Base-by-base conservation (phyloP, 1,140 invertebrate genomes). In the Trichoplusia ni region DNA sequence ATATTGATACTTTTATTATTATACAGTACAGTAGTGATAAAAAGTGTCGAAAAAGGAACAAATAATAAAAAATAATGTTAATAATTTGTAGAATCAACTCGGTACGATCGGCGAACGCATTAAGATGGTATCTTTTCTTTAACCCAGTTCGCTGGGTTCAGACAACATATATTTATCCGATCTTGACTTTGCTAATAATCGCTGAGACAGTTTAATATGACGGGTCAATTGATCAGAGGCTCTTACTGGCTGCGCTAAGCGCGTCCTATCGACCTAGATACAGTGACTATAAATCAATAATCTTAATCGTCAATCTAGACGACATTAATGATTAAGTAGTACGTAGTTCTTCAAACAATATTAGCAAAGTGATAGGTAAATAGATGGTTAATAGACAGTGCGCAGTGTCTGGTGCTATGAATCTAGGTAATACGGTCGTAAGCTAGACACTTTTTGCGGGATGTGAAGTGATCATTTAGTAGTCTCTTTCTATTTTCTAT, bases 181-280 rank as follows among this genome's bases (percentile, higher is more conserved):
- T 65, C 63, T 65, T 65, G 47, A 66, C 56, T 66, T 58, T 59
- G 63, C 42, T 60, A 66, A 59, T 64, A 56, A 65, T 60, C 46
- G 49, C 54, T 53, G 14, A 38, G 46, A 38, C 56, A 38, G 37
- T 59, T 65, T 38, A 44, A 37, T 53, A 61, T 42, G 56, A 54
- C 54, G 37, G 64, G 56, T 66, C 56, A 66, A 66, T 66, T 60
- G 37, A 66, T 65, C 63, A 65, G 44, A 7, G 21, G 63, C 35
- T 65, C 53, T 49, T 9, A 51, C 31, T 59, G 33, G 42, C 46
- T 40, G 33, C 46, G 42, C 27, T 47, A 37, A 23, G 56, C 35
- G 16, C 19, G 14, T 59, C 29, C 19, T 46, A 33, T 47, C 31
- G 40, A 60, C 56, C 56, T 60, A 35, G 27, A 58, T 33, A 19